phyloP scores from a whole-genome alignment of 2,797 vertebrate species.

The Takifugu ocellatus region DNA sequence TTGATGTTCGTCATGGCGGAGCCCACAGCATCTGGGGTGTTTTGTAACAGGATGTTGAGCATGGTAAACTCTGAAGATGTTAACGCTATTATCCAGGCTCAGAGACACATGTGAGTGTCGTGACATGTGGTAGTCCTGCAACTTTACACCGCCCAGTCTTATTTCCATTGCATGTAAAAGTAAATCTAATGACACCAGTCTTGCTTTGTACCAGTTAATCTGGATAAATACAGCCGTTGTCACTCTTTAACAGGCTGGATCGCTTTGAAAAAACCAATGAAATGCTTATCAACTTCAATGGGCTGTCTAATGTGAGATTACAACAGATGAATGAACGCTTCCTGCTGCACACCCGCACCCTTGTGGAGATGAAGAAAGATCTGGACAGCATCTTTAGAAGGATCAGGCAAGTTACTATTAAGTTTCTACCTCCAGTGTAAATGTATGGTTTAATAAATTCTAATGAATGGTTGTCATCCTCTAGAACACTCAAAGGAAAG shows the following conservation, averaged over 20 bases:
- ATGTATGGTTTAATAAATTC: too few relatives aligned
- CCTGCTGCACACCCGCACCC: conserved; percentile 86
- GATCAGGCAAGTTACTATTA: conserved; percentile 79
- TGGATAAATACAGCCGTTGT: background rate
- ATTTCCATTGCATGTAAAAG: background rate
- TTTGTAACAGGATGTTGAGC: conserved; percentile 92
- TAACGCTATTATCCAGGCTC: conserved; percentile 95
- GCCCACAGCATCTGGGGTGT: conserved; percentile 85
- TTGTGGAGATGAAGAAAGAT: conserved; percentile 97
- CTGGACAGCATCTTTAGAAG: conserved; percentile 93
- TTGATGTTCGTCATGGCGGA: conserved; percentile 72
- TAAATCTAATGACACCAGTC: background rate
- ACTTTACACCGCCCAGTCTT: background rate
- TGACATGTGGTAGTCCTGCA: background rate
- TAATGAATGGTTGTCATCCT: too few relatives aligned
- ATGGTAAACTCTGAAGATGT: conserved; percentile 97
- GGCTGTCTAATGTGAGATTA: conserved; percentile 86
- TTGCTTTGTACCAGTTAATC: background rate
- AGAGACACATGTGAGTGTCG: conserved; percentile 94
- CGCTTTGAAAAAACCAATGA: conserved; percentile 99
- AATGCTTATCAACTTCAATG: conserved; percentile 98
- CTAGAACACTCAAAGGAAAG: conserved; percentile 91
- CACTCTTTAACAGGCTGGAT: conserved; percentile 81
- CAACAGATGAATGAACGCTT: conserved; percentile 97
- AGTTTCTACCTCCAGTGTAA: too few relatives aligned